A percentile compares a stretch with the other conserved stretches of the same genome.
Evolutionary conservation across 2,797 vertebrate species (phyloP).

Genomic region (Oreochromis mossambicus): DNA sequence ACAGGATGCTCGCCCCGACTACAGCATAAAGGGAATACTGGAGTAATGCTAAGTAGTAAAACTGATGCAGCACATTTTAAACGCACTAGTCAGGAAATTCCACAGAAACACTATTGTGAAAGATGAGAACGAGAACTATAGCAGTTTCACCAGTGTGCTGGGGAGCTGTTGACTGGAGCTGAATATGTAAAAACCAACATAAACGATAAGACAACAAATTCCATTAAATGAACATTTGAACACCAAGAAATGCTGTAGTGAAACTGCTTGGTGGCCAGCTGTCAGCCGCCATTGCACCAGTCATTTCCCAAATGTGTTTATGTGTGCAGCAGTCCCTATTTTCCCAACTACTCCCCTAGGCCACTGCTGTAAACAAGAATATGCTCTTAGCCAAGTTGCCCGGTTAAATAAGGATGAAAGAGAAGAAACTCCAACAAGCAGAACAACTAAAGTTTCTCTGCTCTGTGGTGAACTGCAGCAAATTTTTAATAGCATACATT

Average conservation of each 20-base stretch:
- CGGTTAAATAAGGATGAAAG: slow-evolving; percentile 45
- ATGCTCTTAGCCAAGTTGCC: slow-evolving; percentile 49
- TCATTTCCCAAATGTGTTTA: slow-evolving; percentile 22
- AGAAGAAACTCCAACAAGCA: slow-evolving; percentile 17
- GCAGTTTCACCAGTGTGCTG: background rate
- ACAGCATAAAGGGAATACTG: background rate
- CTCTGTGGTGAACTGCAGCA: background rate
- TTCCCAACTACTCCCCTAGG: slow-evolving; percentile 24
- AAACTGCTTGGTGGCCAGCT: background rate
- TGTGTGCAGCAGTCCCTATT: slow-evolving; percentile 20
- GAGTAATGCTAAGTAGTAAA: background rate
- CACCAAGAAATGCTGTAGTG: background rate
- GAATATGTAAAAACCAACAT: slow-evolving; percentile 8
- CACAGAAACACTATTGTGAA: background rate
- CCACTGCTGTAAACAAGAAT: slow-evolving; percentile 59
- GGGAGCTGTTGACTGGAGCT: background rate
- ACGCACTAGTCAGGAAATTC: background rate
- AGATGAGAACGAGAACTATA: background rate
- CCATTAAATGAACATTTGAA: background rate
- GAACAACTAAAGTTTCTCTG: slow-evolving; percentile 19
- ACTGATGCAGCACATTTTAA: slow-evolving; percentile 1
- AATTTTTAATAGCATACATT: background rate
- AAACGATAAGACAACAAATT: background rate
- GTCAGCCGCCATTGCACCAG: background rate
- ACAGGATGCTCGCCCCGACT: background rate